These are phyloP conservation scores for Rachycentron canadum DNA, from an alignment of 2,797 vertebrate species.

Conservation along the genomic window DNA sequence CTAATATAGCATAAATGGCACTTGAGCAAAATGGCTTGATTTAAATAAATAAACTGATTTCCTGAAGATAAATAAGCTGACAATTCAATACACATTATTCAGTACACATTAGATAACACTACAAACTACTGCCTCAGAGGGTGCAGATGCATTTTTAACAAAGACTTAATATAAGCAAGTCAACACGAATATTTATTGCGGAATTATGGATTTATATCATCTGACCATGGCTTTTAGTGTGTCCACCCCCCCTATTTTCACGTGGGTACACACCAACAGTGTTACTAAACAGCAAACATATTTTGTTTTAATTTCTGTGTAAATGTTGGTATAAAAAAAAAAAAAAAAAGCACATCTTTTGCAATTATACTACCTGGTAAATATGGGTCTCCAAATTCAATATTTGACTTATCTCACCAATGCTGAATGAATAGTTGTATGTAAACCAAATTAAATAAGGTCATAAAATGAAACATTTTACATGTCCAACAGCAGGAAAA, in stretches of 20 bases:
- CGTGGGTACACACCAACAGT: not conserved
- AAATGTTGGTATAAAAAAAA: not conserved
- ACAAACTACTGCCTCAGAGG: not conserved
- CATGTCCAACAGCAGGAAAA: not conserved
- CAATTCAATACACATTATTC: not conserved
- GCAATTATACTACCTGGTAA: not conserved
- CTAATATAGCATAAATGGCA: not conserved
- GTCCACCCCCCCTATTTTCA: not conserved
- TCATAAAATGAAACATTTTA: conserved; percentile 1
- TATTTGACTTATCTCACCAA: conserved; percentile 15
- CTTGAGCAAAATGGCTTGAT: not conserved
- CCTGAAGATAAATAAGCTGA: not conserved
- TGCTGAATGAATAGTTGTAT: conserved; percentile 2
- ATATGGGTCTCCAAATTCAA: conserved; percentile 26
- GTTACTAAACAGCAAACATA: conserved; percentile 5
- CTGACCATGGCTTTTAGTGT: not conserved
- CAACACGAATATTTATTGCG: not conserved
- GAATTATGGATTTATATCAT: not conserved
- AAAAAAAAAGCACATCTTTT: conserved; percentile 4
- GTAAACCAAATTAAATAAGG: conserved; percentile 7
- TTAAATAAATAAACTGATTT: not conserved
- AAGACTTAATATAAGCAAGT: not conserved
- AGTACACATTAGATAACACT: not conserved
- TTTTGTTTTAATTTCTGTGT: not conserved
- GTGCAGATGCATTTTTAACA: not conserved